Base-by-base conservation (phyloP, 2,113 vertebrate species). In the Excalfactoria chinensis region DNA sequence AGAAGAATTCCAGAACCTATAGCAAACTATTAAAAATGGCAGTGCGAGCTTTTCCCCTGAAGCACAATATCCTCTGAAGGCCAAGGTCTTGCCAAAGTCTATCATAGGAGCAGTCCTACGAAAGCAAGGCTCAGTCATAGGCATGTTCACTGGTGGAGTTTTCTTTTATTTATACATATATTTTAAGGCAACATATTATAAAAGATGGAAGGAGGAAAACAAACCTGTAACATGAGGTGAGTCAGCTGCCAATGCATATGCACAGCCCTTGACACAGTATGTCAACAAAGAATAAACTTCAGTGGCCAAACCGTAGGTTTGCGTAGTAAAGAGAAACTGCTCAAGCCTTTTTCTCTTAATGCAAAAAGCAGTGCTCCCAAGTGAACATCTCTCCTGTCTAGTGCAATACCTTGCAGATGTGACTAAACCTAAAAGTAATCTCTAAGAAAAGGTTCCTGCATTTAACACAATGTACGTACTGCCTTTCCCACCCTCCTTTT, bases 161-260 rank as follows among this genome's bases (percentile, higher is more conserved):
- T 91, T 89, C 60, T 88, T 95, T 96, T 96, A 95, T 96, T 95
- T 67, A 66, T 93, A 94, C 69, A 94, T 72, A 84, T 96, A 86
- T 89, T 79, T 93, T 90, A 75, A 93, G 95, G 73, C 79, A 91
- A 95, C 80, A 95, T 86, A 96, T 71, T 55, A 95, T 72, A 64
- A 64, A 83, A 88, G 44, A 49, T 48, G 78, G 63, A 91, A 88
- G 75, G 79, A 93, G 76, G 26, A 59, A 81, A 91, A 76, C 43
- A 86, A 83, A 49, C 46, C 1, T 1, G 74, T 72, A 73, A 73
- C 16, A 72, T 2, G 75, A 94, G 72, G 43, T 46, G 71, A 83
- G 77, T 20, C 63, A 56, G 35, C 49, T 3, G 1, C 77, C 66
- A 60, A 37, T 44, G 80, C 78, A 67, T 83, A 46, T 0, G 0